Evolutionary conservation across 2,797 vertebrate genomes (phyloP).

Genomic region (Etheostoma nigrum): DNA sequence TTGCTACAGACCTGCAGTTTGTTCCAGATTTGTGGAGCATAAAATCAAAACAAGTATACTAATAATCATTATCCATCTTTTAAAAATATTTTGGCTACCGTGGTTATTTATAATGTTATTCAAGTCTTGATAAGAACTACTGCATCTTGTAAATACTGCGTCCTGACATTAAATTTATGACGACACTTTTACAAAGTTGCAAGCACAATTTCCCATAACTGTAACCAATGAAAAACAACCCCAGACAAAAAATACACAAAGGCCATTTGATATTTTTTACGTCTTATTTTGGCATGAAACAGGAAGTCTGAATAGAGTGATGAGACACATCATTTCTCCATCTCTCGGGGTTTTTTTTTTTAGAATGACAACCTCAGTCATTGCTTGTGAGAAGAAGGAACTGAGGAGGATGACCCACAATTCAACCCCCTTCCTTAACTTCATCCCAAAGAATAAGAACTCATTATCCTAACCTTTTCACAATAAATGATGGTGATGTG

Average conservation of each 20-base stretch:
- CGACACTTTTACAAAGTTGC: no score
- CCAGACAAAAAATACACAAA: no score
- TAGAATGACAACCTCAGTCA: background rate
- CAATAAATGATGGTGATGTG: conserved; percentile 7
- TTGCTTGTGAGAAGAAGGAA: background rate
- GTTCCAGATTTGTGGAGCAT: no score
- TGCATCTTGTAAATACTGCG: no score
- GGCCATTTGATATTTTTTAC: no score
- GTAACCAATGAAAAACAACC: no score
- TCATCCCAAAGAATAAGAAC: conserved; percentile 7
- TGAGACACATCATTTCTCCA: background rate
- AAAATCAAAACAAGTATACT: background rate
- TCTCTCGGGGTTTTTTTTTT: no score
- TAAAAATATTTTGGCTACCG: background rate
- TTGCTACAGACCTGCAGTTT: no score
- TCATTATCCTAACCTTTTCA: conserved; percentile 34
- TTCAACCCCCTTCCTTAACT: conserved; percentile 14
- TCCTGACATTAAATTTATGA: no score
- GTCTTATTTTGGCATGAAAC: no score
- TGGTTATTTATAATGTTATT: background rate
- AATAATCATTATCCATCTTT: background rate
- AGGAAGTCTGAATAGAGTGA: no score
- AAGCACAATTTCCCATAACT: no score
- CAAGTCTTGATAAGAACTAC: background rate
- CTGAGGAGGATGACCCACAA: background rate